Evolutionary conservation across 37 sponge, comb jelly and placozoan genomes (phyloP).

Genomic region (Diacarnus erythraeanus): DNA sequence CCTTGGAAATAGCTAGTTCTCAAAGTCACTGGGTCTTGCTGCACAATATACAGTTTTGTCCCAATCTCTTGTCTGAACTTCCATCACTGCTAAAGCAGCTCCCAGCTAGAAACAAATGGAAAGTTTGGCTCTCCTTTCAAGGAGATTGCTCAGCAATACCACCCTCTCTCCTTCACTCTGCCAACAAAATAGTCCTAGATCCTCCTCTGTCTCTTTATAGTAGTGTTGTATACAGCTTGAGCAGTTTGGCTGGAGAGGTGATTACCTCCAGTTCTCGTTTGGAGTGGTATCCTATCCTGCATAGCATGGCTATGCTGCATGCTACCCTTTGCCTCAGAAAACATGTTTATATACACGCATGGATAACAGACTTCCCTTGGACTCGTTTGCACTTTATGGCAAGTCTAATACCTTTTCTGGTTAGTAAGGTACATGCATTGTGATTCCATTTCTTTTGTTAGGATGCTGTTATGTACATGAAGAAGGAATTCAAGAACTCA

Average conservation of each 20-base stretch:
- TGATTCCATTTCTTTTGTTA: neutral
- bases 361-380: slow-evolving; percentile 43
- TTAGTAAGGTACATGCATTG: neutral
- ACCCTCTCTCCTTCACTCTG: slow-evolving; percentile 21
- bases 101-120: slow-evolving; percentile 31
- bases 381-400: slow-evolving; percentile 54
- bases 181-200: slow-evolving; percentile 52
- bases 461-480: slow-evolving; percentile 47
- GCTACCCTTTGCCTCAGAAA: slow-evolving; percentile 41
- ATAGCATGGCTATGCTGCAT: slow-evolving; percentile 65
- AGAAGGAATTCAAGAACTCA: slow-evolving; percentile 10
- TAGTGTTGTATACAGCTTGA: slow-evolving; percentile 46
- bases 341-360: slow-evolving; percentile 28
- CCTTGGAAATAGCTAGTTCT: neutral
- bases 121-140: slow-evolving; percentile 73
- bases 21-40: slow-evolving; percentile 72
- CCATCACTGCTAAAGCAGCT: slow-evolving; percentile 30
- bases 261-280: slow-evolving; percentile 32
- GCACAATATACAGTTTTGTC: slow-evolving; percentile 55
- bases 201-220: slow-evolving; percentile 42
- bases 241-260: slow-evolving; percentile 10
- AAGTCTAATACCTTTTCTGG: neutral
- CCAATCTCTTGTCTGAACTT: slow-evolving; percentile 43
- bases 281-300: slow-evolving; percentile 85
- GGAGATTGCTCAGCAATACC: slow-evolving; percentile 28